Evolutionary conservation across 2,888 invertebrate genomes (phyloP), one percentile per base, ranked within the genome.

Genomic region (Cetonia aurata): DNA sequence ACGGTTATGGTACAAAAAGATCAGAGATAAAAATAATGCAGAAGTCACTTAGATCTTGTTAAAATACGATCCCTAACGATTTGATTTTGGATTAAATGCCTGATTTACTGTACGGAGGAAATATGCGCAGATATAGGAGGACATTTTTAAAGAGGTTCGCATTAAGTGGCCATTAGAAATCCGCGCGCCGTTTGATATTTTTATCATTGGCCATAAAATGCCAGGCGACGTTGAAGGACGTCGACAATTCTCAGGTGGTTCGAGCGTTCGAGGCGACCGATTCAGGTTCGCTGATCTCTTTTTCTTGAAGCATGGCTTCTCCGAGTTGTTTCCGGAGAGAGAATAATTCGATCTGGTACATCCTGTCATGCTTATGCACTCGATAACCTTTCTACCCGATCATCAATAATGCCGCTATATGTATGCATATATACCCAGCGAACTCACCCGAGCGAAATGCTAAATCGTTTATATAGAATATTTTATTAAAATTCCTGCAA

Each of bases 301-400:
- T 71, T 71, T 68, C 67, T 69, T 72, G 67, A 70, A 71, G 73
- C 75, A 75, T 73, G 75, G 75, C 74, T 75, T 74, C 75, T 72
- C 67, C 71, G 70, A 73, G 72, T 60, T 71, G 72, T 71, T 76
- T 76, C 75, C 76, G 75, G 75, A 67, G 72, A 69, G 73, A 69
- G 71, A 69, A 75, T 75, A 76, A 76, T 75, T 74, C 73, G 76
- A 76, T 76, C 76, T 72, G 75, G 74, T 74, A 76, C 75, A 76
- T 76, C 76, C 76, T 76, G 76, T 69, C 71, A 50, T 73, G 71
- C 72, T 74, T 76, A 66, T 73, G 70, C 72, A 74, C 73, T 73
- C 66, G 65, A 67, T 75, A 74, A 74, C 71, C 73, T 73, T 70
- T 73, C 72, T 74, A 70, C 31, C 46, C 48, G 33, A 33, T 33